These are phyloP conservation scores for Seriola dumerili DNA, from an alignment of 2,113 vertebrate genomes.

Conservation along the genomic window DNA sequence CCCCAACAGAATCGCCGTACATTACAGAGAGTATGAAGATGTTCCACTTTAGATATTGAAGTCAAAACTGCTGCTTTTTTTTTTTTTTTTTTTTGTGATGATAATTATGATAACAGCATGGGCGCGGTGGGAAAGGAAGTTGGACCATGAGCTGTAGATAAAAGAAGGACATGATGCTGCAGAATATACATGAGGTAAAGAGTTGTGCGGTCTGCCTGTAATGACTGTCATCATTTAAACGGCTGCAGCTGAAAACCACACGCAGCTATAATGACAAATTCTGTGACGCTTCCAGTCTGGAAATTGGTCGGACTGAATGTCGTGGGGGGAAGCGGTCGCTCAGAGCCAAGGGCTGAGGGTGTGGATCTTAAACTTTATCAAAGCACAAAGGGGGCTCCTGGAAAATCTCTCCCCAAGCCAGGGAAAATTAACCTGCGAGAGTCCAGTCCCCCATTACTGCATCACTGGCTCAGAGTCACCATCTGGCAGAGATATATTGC, in stretches of 20 bases:
- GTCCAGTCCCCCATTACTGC: slow-evolving; percentile 58
- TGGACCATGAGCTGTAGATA: slow-evolving; percentile 38
- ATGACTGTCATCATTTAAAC: slow-evolving; percentile 47
- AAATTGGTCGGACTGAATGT: slow-evolving; percentile 31
- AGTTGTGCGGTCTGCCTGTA: slow-evolving; percentile 33
- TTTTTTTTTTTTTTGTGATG: neutral
- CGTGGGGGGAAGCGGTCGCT: neutral
- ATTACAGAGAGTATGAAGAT: slow-evolving; percentile 26
- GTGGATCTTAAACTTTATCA: slow-evolving; percentile 55
- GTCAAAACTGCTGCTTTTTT: slow-evolving; percentile 15
- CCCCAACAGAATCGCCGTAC: slow-evolving; percentile 26
- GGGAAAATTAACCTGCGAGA: slow-evolving; percentile 63
- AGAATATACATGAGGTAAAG: slow-evolving; percentile 59
- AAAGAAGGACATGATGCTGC: slow-evolving; percentile 23
- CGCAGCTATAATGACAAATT: slow-evolving; percentile 39
- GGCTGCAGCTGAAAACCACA: slow-evolving; percentile 34
- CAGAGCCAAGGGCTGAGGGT: slow-evolving; percentile 16
- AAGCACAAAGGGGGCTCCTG: slow-evolving; percentile 33
- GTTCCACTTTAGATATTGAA: slow-evolving; percentile 24
- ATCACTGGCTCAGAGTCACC: slow-evolving; percentile 62
- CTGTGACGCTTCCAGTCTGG: slow-evolving; percentile 22
- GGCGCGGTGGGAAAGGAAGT: slow-evolving; percentile 4
- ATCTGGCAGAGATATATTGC: slow-evolving; percentile 81
- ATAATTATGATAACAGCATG: slow-evolving; percentile 17
- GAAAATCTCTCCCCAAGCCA: slow-evolving; percentile 62